Conservation (phyloP, 2,888 invertebrate species). For the Synergus gifuensis region DNA sequence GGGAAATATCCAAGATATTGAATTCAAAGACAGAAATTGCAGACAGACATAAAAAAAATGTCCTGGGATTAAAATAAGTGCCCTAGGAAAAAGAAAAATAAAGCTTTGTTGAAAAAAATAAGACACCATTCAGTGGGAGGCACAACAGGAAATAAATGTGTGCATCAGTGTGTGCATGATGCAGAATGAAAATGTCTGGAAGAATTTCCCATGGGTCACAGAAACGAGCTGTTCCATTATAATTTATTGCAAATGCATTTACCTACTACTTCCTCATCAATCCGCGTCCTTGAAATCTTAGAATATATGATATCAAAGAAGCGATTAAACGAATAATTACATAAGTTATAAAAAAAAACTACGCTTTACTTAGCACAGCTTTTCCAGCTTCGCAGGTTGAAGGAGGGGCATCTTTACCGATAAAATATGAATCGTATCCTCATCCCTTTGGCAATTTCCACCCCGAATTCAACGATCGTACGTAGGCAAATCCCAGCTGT, state of each 20-base stretch:
- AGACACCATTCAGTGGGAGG: constrained; percentile 41
- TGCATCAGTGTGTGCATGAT: constrained; percentile 51
- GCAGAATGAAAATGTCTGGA: constrained; percentile 52
- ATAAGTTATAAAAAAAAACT: background rate
- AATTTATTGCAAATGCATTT: constrained; percentile 40
- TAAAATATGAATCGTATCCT: constrained; percentile 36
- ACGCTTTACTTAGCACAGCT: constrained; percentile 3
- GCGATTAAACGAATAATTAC: no score
- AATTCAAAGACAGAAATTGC: background rate
- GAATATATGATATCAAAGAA: background rate
- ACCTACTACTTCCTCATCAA: background rate
- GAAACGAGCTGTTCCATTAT: constrained; percentile 44
- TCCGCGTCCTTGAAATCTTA: background rate
- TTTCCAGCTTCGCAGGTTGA: background rate
- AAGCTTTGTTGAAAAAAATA: background rate
- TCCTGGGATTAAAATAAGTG: background rate
- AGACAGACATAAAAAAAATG: background rate
- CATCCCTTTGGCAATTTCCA: constrained; percentile 3
- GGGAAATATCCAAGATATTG: constrained; percentile 4
- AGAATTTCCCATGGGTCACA: constrained; percentile 56
- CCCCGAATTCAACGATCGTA: constrained; percentile 46
- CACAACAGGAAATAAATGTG: constrained; percentile 55
- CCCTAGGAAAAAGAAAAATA: background rate
- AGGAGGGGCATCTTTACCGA: constrained; percentile 16
- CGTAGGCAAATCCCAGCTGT: constrained; percentile 66